Conservation (phyloP, 2,113 vertebrate genomes). For the Perccottus glenii region DNA sequence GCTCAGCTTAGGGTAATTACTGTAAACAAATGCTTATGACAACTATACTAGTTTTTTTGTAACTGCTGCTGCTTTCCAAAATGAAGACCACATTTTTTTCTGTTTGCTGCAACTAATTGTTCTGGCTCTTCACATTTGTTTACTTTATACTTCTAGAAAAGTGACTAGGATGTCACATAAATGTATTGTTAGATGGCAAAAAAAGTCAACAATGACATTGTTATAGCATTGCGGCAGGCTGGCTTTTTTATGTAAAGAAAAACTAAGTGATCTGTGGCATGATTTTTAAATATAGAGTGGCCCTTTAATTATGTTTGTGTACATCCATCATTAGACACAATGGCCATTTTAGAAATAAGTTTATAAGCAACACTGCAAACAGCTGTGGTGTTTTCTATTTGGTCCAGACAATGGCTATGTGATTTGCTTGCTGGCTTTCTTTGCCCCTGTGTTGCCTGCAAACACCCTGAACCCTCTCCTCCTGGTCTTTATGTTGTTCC, state of each 20-base stretch:
- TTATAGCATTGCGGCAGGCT: not conserved
- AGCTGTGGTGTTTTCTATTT: not conserved
- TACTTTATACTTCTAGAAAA: no score
- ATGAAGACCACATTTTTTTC: slow-evolving; percentile 45
- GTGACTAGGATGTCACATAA: not conserved
- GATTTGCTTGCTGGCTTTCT: not conserved
- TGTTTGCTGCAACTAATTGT: slow-evolving; percentile 39
- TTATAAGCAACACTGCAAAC: not conserved
- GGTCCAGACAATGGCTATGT: not conserved
- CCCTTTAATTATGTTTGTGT: not conserved
- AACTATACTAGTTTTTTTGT: slow-evolving; percentile 41
- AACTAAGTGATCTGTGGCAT: not conserved
- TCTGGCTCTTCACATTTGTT: slow-evolving; percentile 7
- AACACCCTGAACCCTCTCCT: slow-evolving; percentile 7
- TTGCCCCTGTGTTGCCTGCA: not conserved
- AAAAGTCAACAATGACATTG: not conserved
- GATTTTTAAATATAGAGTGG: not conserved
- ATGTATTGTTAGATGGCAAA: not conserved
- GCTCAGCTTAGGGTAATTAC: slow-evolving; percentile 31
- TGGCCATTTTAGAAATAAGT: not conserved
- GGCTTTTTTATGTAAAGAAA: not conserved
- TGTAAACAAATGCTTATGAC: slow-evolving; percentile 46
- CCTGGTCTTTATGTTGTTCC: not conserved
- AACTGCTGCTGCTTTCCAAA: slow-evolving; percentile 28
- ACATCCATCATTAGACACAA: not conserved